These are phyloP conservation scores for Cygnus buccinator DNA, from an alignment of 2,113 vertebrate species.

Conservation along the genomic window DNA sequence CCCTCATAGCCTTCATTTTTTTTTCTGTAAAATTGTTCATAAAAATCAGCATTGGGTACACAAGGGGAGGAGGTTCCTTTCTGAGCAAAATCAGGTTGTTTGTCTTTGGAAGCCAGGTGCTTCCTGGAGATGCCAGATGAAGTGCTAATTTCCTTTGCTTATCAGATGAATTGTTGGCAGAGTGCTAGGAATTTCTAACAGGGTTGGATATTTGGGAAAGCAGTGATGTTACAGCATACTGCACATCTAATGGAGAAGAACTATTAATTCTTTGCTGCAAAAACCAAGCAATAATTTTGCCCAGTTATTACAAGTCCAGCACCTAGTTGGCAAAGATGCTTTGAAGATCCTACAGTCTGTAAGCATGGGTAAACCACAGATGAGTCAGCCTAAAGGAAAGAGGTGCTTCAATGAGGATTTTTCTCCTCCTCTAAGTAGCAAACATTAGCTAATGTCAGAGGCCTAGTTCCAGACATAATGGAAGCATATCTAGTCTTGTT, in stretches of 20 bases:
- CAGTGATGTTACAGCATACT: neutral
- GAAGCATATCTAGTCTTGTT: neutral
- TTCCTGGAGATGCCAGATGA: no score
- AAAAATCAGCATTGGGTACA: neutral
- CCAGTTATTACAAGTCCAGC: neutral
- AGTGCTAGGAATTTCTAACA: neutral
- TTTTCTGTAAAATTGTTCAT: neutral
- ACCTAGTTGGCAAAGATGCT: neutral
- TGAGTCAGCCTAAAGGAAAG: neutral
- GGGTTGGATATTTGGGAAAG: neutral
- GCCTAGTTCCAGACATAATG: neutral
- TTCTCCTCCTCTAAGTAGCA: neutral
- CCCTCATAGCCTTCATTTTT: neutral
- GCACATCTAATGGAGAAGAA: neutral
- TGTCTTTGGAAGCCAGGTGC: neutral
- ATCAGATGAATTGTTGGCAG: neutral
- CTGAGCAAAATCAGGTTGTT: neutral
- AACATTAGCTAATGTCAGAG: neutral
- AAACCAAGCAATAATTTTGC: neutral
- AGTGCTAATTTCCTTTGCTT: neutral
- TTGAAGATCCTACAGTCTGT: neutral
- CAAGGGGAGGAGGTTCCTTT: neutral
- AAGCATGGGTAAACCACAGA: neutral
- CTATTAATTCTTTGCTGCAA: neutral
- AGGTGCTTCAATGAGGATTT: neutral